These are phyloP conservation scores for Artemia sinica DNA, from an alignment of 2,888 invertebrate genomes.

Conservation along the genomic window DNA sequence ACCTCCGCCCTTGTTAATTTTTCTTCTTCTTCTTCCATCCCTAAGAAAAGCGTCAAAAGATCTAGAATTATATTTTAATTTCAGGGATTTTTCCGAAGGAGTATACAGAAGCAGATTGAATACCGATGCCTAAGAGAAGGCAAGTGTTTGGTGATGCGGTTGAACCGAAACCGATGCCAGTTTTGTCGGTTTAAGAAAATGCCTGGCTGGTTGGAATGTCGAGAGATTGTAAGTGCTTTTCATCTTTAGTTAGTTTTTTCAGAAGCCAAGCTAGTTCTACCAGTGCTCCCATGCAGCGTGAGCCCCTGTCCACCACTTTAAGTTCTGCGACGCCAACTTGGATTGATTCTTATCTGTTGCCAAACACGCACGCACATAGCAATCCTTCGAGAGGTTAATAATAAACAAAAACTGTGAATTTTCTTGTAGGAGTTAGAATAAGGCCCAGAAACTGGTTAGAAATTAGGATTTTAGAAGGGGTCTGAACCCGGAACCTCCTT, in stretches of 20 bases:
- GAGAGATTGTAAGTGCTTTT: slow-evolving; percentile 67
- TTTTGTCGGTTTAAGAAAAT: slow-evolving; percentile 81
- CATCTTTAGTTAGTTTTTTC: not conserved
- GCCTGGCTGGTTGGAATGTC: slow-evolving; percentile 85
- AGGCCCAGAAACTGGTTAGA: no score
- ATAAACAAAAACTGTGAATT: no score
- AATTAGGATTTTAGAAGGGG: no score
- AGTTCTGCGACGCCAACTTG: no score
- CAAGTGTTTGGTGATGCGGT: slow-evolving; percentile 77
- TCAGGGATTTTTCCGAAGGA: slow-evolving; percentile 85
- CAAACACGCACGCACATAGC: no score
- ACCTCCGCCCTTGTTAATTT: not conserved
- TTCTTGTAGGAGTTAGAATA: no score
- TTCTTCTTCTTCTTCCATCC: slow-evolving; percentile 14
- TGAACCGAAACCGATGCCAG: slow-evolving; percentile 87
- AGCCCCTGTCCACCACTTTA: no score
- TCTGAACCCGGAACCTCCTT: no score
- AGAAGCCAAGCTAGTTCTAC: no score
- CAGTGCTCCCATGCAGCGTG: no score
- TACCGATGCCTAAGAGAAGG: slow-evolving; percentile 83
- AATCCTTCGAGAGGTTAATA: no score
- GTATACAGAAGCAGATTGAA: slow-evolving; percentile 91
- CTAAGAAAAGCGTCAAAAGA: not conserved
- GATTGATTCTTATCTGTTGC: no score
- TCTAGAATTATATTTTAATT: slow-evolving; percentile 29